Conservation (phyloP, 2,888 invertebrate genomes). For the Diogma glabrata region DNA sequence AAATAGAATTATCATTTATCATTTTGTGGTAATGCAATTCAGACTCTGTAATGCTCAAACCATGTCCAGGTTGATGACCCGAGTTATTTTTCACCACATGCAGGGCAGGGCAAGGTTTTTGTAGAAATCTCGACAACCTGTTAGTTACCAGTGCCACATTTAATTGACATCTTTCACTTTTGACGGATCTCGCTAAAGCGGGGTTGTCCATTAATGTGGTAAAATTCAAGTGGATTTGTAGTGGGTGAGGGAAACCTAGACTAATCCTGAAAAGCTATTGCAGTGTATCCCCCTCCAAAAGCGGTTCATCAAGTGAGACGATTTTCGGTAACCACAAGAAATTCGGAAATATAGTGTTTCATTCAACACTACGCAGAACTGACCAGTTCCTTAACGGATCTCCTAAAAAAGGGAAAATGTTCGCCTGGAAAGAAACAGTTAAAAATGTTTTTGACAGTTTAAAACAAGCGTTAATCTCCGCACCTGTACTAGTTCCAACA, state of each 20-base stretch:
- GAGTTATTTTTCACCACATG: neutral
- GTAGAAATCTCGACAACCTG: neutral
- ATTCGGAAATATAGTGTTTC: neutral
- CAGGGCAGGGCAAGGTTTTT: neutral
- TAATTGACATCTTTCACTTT: neutral
- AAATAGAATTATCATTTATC: neutral
- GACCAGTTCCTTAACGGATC: neutral
- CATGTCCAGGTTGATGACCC: neutral
- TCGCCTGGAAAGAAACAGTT: neutral
- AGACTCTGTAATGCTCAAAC: neutral
- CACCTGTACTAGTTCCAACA: neutral
- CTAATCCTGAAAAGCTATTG: neutral
- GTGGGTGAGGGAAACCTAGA: neutral
- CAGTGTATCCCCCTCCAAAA: neutral
- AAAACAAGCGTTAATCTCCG: neutral
- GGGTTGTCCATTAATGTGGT: neutral
- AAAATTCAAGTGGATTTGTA: neutral
- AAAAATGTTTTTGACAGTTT: neutral
- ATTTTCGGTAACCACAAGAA: neutral
- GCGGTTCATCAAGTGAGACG: neutral
- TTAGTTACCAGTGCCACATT: neutral
- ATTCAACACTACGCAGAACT: neutral
- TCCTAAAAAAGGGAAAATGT: neutral
- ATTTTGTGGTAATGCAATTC: neutral
- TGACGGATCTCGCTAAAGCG: neutral